Base-by-base conservation (phyloP, 2,888 invertebrate genomes). In the Carterocephalus palaemon region DNA sequence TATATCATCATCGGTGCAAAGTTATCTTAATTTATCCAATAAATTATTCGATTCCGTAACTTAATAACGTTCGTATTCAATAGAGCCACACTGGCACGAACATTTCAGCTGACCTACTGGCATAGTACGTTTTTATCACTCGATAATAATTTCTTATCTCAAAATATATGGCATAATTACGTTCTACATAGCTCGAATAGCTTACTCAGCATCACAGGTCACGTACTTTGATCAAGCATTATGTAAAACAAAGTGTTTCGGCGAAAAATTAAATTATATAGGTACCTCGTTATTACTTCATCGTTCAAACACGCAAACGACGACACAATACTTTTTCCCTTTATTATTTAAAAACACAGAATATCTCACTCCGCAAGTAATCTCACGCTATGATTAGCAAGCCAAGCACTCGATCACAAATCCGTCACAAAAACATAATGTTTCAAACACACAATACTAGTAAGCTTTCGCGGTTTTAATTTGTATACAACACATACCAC, bases 341-440 rank as follows among this genome's bases (percentile, higher is more conserved):
- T 32, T 39, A 29, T 33, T 39, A 51, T 24, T 41, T 46, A 54
- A 52, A 34, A 46, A 49, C 51, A 52, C 43, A 45, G 53, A 52
- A 48, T 52, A 49, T 46, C 51, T 45, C 56, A 55, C 52, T 47
- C 17, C 50, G 53, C 51, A 33, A 38, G 51, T 51, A 52, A 56
- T 57, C 48, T 48, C 53, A 41, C 39, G 48, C 51, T 29, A 47
- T 33, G n/a, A 38, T 36, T 31, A 20, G 17, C 26, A 9, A 3
- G 29, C 7, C 50, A 46, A 39, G 49, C 37, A 49, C 31, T 46
- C 26, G 47, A 43, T 36, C 33, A 51, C 20, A 41, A 47, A 38
- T 47, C 22, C 7, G 15, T 7, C 8, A 2, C 9, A 8, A 4
- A 10, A 4, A 4, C n/a, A 13, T n/a, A 13, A 26, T 7, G 5